Evolutionary conservation across 1,140 invertebrate genomes (phyloP).

Genomic region (Atta cephalotes): DNA sequence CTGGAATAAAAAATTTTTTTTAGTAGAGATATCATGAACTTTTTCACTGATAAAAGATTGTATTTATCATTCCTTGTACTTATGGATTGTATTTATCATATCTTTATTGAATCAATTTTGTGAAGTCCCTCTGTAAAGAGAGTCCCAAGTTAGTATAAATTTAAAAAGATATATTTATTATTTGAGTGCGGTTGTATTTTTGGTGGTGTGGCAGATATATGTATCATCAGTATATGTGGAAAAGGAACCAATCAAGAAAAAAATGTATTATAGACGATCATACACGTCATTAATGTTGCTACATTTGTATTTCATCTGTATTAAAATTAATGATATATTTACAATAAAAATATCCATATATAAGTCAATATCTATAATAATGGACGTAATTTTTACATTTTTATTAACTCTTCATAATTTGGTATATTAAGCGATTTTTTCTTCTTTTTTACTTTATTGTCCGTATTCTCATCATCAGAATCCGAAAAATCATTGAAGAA

Average conservation of each 20-base stretch:
- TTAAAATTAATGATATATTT: conserved; percentile 71
- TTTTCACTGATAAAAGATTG: not conserved
- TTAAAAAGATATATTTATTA: conserved; percentile 74
- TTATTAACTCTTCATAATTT: conserved; percentile 76
- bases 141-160: conserved; percentile 58
- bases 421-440: conserved; percentile 67
- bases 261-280: conserved; percentile 63
- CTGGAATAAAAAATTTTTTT: not conserved
- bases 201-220: conserved; percentile 44
- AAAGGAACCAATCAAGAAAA: conserved; percentile 56
- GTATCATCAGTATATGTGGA: conserved; percentile 4
- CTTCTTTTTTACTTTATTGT: not conserved
- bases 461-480: conserved; percentile 76
- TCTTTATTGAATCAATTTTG: conserved; percentile 33
- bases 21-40: not conserved
- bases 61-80: not conserved
- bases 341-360: conserved; percentile 76
- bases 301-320: conserved; percentile 70
- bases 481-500: conserved; percentile 78
- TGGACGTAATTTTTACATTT: conserved; percentile 12
- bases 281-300: conserved; percentile 61
- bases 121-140: conserved; percentile 1
- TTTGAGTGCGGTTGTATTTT: conserved; percentile 64
- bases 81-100: not conserved
- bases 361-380: conserved; percentile 22